These are phyloP conservation scores for Vesta saturnalis DNA, from an alignment of 2,888 invertebrate species.

Conservation along the genomic window DNA sequence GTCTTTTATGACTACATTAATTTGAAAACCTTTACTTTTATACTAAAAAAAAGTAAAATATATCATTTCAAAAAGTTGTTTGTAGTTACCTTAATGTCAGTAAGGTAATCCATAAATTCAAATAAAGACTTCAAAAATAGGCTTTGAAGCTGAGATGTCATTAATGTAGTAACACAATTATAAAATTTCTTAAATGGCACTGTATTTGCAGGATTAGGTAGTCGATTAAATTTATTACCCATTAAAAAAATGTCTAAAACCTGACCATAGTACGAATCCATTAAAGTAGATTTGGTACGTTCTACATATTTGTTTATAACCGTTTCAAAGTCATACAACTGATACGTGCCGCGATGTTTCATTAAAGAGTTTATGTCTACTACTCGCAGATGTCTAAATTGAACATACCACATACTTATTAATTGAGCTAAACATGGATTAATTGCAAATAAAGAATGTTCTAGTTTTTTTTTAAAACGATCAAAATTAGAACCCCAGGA, in stretches of 20 bases:
- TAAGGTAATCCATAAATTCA: slow-evolving; percentile 80
- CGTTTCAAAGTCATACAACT: slow-evolving; percentile 71
- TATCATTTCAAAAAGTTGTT: background rate
- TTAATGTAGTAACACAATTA: slow-evolving; percentile 84
- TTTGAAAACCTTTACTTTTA: slow-evolving; percentile 74
- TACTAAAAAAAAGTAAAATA: slow-evolving; percentile 63
- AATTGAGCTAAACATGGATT: slow-evolving; percentile 86
- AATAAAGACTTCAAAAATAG: slow-evolving; percentile 82
- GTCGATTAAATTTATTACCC: slow-evolving; percentile 73
- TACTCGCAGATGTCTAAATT: slow-evolving; percentile 67
- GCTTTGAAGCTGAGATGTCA: slow-evolving; percentile 88
- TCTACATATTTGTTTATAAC: slow-evolving; percentile 70
- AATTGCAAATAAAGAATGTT: slow-evolving; percentile 75
- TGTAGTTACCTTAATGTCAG: slow-evolving; percentile 75
- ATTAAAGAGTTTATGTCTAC: slow-evolving; percentile 70
- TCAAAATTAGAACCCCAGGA: too few relatives aligned
- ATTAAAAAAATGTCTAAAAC: slow-evolving; percentile 72
- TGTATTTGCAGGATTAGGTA: slow-evolving; percentile 74
- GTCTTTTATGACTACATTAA: slow-evolving; percentile 69
- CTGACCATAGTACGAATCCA: slow-evolving; percentile 72
- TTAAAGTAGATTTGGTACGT: slow-evolving; percentile 72
- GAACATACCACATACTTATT: slow-evolving; percentile 81
- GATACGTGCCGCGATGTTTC: slow-evolving; percentile 71
- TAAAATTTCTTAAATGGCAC: slow-evolving; percentile 80
- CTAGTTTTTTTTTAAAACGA: slow-evolving; percentile 65